These are phyloP conservation scores for Tapirus indicus DNA, from an alignment of 2,797 vertebrate species.

Conservation along the genomic window DNA sequence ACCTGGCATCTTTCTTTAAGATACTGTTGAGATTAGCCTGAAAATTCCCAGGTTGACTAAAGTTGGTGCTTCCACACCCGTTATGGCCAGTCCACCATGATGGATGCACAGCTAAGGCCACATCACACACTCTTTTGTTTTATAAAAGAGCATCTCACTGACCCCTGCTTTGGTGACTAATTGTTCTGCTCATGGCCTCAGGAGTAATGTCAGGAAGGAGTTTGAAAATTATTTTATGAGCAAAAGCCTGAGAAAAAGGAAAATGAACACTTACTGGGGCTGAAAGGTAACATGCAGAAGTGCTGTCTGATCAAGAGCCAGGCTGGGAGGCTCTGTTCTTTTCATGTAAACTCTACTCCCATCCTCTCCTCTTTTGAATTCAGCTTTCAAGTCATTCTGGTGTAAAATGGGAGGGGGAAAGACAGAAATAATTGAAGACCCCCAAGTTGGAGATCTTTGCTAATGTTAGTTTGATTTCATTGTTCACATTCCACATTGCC, in stretches of 20 bases:
- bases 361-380: background rate
- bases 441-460: background rate
- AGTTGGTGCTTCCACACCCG: background rate
- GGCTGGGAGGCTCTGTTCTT: background rate
- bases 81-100: background rate
- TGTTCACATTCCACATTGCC: background rate
- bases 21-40: background rate
- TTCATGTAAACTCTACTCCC: background rate
- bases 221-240: conserved; percentile 36
- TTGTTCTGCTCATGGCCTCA: conserved; percentile 51
- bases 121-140: conserved; percentile 23
- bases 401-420: background rate
- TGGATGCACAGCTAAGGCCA: conserved; percentile 25
- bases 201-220: background rate
- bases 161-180: conserved; percentile 58
- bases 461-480: background rate
- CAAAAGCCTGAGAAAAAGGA: conserved; percentile 16
- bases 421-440: background rate
- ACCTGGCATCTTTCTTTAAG: background rate
- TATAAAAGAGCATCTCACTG: background rate
- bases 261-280: background rate
- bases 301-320: background rate
- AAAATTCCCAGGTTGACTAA: background rate
- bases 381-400: background rate
- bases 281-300: background rate